These are phyloP conservation scores for Calameuta filiformis DNA, from an alignment of 2,888 invertebrate species.

Conservation along the genomic window DNA sequence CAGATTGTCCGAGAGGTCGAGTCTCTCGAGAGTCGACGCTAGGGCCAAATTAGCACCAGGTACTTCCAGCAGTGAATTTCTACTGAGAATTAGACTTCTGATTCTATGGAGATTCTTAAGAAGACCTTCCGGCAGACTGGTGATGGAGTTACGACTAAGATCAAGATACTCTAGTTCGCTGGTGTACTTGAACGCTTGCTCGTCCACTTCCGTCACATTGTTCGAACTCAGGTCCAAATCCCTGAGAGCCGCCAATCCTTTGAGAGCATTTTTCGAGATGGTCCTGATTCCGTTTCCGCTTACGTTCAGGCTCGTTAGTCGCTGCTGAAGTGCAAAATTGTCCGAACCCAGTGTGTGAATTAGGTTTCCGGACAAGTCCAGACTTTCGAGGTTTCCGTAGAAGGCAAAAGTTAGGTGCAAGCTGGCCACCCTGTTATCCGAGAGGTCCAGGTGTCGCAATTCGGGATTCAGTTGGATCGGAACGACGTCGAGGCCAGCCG, in stretches of 20 bases:
- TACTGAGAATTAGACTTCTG: constrained; percentile 78
- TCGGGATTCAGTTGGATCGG: constrained; percentile 92
- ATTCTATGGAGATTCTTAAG: constrained; percentile 78
- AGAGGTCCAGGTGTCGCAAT: constrained; percentile 83
- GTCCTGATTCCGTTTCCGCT: constrained; percentile 80
- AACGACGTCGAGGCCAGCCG: constrained; percentile 83
- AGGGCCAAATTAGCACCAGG: constrained; percentile 77
- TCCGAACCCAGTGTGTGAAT: constrained; percentile 83
- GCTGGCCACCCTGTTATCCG: constrained; percentile 84
- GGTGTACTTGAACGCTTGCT: constrained; percentile 82
- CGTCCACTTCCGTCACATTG: constrained; percentile 78
- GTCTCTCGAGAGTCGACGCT: constrained; percentile 75
- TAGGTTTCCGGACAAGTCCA: constrained; percentile 86
- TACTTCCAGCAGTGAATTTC: constrained; percentile 83
- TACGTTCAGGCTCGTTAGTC: constrained; percentile 80
- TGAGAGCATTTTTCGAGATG: constrained; percentile 80
- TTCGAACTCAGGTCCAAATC: constrained; percentile 82
- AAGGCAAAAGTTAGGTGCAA: constrained; percentile 83
- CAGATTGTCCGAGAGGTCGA: constrained; percentile 84
- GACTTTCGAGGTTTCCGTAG: constrained; percentile 81
- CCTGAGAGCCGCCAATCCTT: constrained; percentile 76
- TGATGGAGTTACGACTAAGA: constrained; percentile 80
- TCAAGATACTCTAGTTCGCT: constrained; percentile 79
- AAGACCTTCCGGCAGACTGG: constrained; percentile 77
- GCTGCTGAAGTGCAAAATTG: constrained; percentile 83